Percentiles rank a stretch among this genome's conserved stretches.
phyloP scores from a whole-genome alignment of 2,797 vertebrate species.

The Geotrypetes seraphini region DNA sequence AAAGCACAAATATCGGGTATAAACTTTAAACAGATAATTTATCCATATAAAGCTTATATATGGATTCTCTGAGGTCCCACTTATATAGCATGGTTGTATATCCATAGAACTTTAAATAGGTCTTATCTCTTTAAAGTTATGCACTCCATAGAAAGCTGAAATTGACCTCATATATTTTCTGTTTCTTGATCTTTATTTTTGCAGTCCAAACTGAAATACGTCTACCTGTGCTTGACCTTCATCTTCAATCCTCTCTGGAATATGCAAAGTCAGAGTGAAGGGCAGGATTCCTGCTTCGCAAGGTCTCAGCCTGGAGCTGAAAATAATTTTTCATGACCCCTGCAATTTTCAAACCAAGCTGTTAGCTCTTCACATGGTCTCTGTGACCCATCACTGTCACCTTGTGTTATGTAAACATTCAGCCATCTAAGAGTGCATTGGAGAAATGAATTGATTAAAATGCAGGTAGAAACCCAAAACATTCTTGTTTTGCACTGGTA shows the following conservation, averaged over 20 bases:
- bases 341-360: conserved; percentile 2
- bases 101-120: too few species aligned
- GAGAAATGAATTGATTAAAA: conserved; percentile 17
- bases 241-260: neutral
- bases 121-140: too few species aligned
- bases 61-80: too few species aligned
- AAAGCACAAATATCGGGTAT: too few species aligned
- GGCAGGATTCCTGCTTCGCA: conserved; percentile 12
- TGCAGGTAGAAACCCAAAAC: conserved; percentile 29
- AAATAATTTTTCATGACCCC: rapidly evolving
- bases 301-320: conserved; percentile 1
- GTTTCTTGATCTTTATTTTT: too few species aligned
- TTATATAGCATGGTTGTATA: too few species aligned
- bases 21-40: too few species aligned
- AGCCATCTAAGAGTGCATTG: conserved; percentile 26
- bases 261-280: conserved; percentile 14
- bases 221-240: too few species aligned
- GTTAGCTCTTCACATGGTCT: conserved; percentile 12
- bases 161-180: too few species aligned
- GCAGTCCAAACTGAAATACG: too few species aligned
- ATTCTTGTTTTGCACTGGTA: conserved; percentile 31
- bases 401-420: conserved; percentile 14
- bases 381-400: conserved; percentile 30
- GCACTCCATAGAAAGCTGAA: too few species aligned
- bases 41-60: too few species aligned